Base-by-base conservation (phyloP, 2,113 vertebrate genomes). In the Neotoma lepida region DNA sequence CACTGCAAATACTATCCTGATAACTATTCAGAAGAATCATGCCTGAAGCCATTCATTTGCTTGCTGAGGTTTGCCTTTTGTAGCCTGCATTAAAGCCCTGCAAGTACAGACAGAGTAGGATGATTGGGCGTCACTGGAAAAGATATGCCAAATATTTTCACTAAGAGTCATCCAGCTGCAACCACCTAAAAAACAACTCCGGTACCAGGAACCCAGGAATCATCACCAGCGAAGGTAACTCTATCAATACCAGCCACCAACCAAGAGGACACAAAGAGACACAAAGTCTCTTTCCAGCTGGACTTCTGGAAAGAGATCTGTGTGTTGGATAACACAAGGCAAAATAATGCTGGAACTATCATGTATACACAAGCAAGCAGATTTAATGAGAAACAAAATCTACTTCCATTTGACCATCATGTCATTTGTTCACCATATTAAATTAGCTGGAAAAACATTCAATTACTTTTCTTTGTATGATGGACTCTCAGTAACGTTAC, bases 21-120 rank as follows among this genome's bases (percentile, higher is more conserved):
- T 98, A 98, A 96, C 97, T 98, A 96, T 98, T 98, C 97, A 98
- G 97, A 96, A 98, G 97, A 98, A 98, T 98, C 98, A 98, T 35
- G 95, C 99, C 99, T 96, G 95, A 88, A 99, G 98, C 97, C 97
- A 97, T 81, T 86, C 35, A 8, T 97, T 98, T 2, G 30, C 97
- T 98, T 95, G 94, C 97, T 98, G 96, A 96, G 88, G 98, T 97
- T 97, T 98, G 98, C 98, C 97, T 98, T 97, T 95, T 95, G 93
- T 96, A 94, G 93, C 90, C 51, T 90, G 95, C 90, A 88, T 96
- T 97, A 97, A 98, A 97, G 87, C 74, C 93, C 61, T 98, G 74
- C 98, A 98, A 98, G 98, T 98, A 98, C 46, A 58, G 98, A 97
- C 98, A 98, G 97, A 97, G 96, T 96, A 95, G 89, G 68, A 95